A percentile compares a stretch with the other conserved stretches of the same genome.
These are phyloP conservation scores for Temnothorax curvispinosus DNA, from an alignment of 1,140 invertebrate genomes.

Conservation along the genomic window DNA sequence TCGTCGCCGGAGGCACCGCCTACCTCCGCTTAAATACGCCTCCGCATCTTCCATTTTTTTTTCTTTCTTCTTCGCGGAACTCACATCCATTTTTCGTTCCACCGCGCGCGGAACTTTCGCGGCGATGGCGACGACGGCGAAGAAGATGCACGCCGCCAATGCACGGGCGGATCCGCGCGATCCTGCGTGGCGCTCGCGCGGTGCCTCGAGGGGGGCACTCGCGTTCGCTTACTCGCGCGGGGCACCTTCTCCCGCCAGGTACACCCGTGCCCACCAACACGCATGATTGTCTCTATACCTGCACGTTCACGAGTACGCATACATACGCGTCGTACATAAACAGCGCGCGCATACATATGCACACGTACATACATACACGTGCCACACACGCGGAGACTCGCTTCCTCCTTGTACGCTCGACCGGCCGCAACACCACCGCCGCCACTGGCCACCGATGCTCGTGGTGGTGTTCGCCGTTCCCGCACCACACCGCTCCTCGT, in stretches of 20 bases:
- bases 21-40: constrained; percentile 20
- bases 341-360: too few species aligned
- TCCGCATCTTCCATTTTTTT: constrained; percentile 10
- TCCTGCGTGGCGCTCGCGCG: not conserved
- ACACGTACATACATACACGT: not conserved
- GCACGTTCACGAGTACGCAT: not conserved
- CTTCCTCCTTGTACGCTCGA: constrained; percentile 49
- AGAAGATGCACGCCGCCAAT: constrained; percentile 68
- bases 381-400: not conserved
- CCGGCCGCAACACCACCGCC: constrained; percentile 50
- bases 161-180: constrained; percentile 70
- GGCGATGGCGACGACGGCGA: constrained; percentile 37
- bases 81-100: constrained; percentile 30
- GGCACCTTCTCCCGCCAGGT: constrained; percentile 77
- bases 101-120: constrained; percentile 27
- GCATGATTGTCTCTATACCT: too few species aligned
- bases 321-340: not conserved
- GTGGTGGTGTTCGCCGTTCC: constrained; percentile 44
- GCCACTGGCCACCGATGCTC: constrained; percentile 31
- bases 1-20: constrained; percentile 21
- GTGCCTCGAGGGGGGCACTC: constrained; percentile 65
- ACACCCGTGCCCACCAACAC: constrained; percentile 60
- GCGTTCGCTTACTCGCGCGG: constrained; percentile 30
- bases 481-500: not conserved
- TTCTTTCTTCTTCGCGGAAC: not conserved